A percentile compares a stretch with the other conserved stretches of the same genome.
phyloP scores from a whole-genome alignment of 1,140 invertebrate species.

The Parapsyche elsis region DNA sequence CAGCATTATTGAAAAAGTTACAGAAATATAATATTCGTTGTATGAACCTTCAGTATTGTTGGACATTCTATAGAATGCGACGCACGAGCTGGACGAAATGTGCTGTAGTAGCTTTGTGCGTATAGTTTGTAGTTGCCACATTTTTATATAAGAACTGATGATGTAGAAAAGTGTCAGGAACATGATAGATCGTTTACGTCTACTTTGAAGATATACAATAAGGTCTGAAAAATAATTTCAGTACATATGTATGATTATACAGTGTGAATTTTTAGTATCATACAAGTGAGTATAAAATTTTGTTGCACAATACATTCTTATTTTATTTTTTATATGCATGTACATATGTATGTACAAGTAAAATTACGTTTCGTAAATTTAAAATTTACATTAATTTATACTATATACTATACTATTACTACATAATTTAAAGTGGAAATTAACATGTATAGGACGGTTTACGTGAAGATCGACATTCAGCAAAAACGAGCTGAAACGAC shows the following conservation, averaged over 20 bases:
- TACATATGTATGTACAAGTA: no score
- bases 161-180: slow-evolving; percentile 54
- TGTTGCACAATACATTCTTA: no score
- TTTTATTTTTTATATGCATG: no score
- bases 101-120: slow-evolving; percentile 53
- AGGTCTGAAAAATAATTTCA: slow-evolving; percentile 6
- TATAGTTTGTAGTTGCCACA: slow-evolving; percentile 52
- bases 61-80: slow-evolving; percentile 53
- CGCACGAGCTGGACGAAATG: slow-evolving; percentile 51
- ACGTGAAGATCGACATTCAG: neutral
- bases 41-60: slow-evolving; percentile 49
- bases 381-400: no score
- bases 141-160: slow-evolving; percentile 53
- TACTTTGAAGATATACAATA: slow-evolving; percentile 29
- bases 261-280: no score
- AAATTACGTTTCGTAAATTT: neutral
- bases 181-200: slow-evolving; percentile 35
- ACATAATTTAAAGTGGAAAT: no score
- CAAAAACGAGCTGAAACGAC: neutral
- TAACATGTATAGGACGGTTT: neutral
- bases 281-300: no score
- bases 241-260: neutral
- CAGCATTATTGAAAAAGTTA: neutral
- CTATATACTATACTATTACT: no score
- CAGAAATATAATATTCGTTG: neutral